phyloP scores from a whole-genome alignment of 2,113 vertebrate genomes.

The Callaeas wilsoni region DNA sequence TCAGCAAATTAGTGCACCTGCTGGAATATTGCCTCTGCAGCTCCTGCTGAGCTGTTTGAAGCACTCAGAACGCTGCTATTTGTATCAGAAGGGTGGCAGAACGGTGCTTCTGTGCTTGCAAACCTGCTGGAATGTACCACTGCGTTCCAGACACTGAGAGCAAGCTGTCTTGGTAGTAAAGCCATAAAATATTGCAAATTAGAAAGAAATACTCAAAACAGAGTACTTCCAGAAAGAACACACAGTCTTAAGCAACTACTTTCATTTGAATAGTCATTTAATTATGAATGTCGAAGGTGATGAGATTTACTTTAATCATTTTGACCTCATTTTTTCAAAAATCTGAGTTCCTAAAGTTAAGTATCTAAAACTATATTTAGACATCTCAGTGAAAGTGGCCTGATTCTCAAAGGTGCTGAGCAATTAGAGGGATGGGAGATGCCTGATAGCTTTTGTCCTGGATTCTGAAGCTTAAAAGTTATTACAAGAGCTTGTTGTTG shows the following conservation, averaged over 20 bases:
- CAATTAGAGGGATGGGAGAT: background rate
- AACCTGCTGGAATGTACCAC: conserved; percentile 1
- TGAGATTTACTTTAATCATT: background rate
- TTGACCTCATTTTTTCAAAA: background rate
- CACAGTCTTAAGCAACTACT: background rate
- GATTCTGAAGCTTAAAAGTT: background rate
- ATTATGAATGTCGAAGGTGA: background rate
- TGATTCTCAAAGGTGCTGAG: conserved; percentile 21
- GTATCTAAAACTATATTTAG: conserved; percentile 24
- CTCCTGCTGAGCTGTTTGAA: background rate
- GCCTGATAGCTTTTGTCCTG: background rate
- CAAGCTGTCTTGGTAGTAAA: background rate
- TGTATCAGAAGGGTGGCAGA: conserved; percentile 22
- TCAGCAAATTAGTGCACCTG: background rate
- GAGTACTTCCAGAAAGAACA: background rate
- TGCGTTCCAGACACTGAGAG: background rate
- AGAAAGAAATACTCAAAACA: background rate
- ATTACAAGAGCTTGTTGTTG: background rate
- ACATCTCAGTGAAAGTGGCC: background rate
- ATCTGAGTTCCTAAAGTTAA: background rate
- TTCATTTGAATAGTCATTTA: background rate
- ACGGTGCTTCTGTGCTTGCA: background rate
- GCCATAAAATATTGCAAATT: background rate
- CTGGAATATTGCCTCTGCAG: background rate
- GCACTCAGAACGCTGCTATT: background rate